Evolutionary conservation across 1,140 invertebrate species (phyloP), one percentile per base, ranked within the genome.

Genomic region (Orius insidiosus): DNA sequence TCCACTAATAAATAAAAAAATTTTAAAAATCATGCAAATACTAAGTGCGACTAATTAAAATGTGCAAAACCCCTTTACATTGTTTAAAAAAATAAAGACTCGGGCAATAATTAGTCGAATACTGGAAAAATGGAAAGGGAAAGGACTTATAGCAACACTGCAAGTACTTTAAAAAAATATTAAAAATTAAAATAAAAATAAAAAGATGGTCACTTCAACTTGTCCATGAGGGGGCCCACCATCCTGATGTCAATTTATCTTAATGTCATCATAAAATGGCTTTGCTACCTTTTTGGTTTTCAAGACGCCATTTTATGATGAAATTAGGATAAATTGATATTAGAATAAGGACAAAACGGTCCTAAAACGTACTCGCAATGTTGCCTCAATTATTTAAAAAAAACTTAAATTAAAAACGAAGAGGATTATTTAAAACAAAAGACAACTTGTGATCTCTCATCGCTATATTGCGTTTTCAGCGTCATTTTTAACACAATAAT

Each of bases 141-240:
- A 24, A 24, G n/a, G n/a, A n/a, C n/a, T n/a, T n/a, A n/a, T n/a
- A n/a, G 52, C 54, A 55, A 55, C 54, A 55, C 54, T 55, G 54
- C 54, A 55, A 55, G 54, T 54, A 53, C 46, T 42, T 38, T n/a
- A n/a, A 45, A 13, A 41, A 49, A 31, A 14, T 40, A n/a, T 49
- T n/a, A 41, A 15, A 46, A 40, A 50, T 36, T 38, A n/a, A n/a
- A n/a, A n/a, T n/a, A n/a, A n/a, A n/a, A n/a, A n/a, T n/a, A n/a
- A n/a, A n/a, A n/a, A n/a, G n/a, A n/a, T 50, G 47, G 48, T 49
- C 52, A 54, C 53, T 54, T 54, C 51, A 54, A 54, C 53, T 54
- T 54, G 53, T 51, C 53, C 53, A n/a, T n/a, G n/a, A n/a, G n/a
- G n/a, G n/a, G n/a, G n/a, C n/a, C n/a, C n/a, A n/a, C n/a, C n/a